Base-by-base conservation (phyloP, 2,113 vertebrate genomes). In the Tupaia tana region DNA sequence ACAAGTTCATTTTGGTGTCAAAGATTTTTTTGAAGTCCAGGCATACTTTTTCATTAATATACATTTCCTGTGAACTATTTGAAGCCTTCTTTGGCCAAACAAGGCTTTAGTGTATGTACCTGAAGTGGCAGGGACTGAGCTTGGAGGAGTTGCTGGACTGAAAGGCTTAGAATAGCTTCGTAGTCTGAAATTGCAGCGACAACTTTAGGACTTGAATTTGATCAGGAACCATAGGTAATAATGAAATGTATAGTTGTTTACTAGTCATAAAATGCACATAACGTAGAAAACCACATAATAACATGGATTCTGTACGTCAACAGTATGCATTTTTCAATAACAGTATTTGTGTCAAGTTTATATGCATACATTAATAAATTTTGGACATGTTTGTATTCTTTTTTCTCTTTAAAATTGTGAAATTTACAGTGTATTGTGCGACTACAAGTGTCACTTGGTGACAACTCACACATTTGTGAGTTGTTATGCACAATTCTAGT, bases 371-470 rank as follows among this genome's bases (percentile, higher is more conserved):
- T 52, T 73, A 66, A 31, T 92, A 18, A 82, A 24, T 71, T 91
- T 95, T 56, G 1, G 9, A 2, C 25, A 91, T 84, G 29, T 81
- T 90, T 88, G 25, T 58, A 25, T 73, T 93, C 11, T 34, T 24
- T n/a, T 77, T 29, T 89, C 90, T 82, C 22, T 34, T 87, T 89
- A 86, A 91, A 84, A 90, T 79, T 2, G 4, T 31, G 75, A 22
- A 14, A 87, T 95, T 91, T 77, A 34, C 43, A 64, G 25, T 81
- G 4, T 75, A 15, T 86, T 9, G 14, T 27, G 79, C 86, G 86
- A 27, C 15, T 73, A 27, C 22, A 25, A 3, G 43, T 89, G 66
- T 95, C 52, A 63, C 31, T 61, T 9, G 73, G 31, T 63, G 9
- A 19, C 24, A 87, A 64, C 52, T 69, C 64, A 59, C 20, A 86